Conservation (phyloP, 2,888 invertebrate genomes). For the Brachycybe producta region DNA sequence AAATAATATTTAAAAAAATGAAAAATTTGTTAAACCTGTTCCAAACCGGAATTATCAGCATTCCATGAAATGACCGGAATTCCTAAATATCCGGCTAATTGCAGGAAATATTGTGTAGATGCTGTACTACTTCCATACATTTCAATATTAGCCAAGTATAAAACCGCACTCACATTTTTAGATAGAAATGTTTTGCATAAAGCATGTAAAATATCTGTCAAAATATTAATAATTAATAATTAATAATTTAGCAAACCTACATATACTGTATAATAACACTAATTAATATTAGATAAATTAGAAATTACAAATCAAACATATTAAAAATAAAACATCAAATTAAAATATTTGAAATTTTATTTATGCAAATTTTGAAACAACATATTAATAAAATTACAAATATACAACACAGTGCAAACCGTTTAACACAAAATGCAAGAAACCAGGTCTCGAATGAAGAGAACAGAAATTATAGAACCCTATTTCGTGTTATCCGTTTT, state of each 20-base stretch:
- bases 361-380: no score
- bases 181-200: neutral
- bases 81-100: conserved; percentile 3
- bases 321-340: no score
- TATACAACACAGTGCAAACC: no score
- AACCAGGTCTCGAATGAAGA: no score
- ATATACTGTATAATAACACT: no score
- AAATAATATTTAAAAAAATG: neutral
- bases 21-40: neutral
- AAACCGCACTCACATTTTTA: conserved; percentile 1
- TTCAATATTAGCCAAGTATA: neutral
- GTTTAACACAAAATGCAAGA: no score
- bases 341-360: no score
- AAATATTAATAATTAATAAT: neutral
- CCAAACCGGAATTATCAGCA: conserved; percentile 4
- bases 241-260: neutral
- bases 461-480: no score
- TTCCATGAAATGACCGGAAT: conserved; percentile 7
- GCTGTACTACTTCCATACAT: neutral
- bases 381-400: no score
- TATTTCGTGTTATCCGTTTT: no score
- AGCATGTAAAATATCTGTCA: neutral
- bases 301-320: no score
- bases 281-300: no score
- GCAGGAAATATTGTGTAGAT: conserved; percentile 7